phyloP scores from a whole-genome alignment of 1,140 invertebrate genomes.

The Hypsibius dujardini region DNA sequence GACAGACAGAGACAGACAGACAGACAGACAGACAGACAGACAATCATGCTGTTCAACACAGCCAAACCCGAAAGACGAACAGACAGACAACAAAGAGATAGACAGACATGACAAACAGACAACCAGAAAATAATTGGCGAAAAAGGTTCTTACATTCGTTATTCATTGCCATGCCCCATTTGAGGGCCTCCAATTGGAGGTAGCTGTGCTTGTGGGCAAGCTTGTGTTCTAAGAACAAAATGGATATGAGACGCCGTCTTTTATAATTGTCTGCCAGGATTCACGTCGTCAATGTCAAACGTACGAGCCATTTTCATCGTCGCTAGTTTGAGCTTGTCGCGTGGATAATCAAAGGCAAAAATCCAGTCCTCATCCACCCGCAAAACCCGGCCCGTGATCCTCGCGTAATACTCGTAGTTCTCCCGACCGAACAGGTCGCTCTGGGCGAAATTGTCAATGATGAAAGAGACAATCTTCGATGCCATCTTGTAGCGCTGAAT shows the following conservation, averaged over 20 bases:
- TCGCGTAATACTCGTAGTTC: slow-evolving; percentile 91
- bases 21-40: too few relatives aligned
- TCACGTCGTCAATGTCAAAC: not conserved
- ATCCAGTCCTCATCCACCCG: slow-evolving; percentile 85
- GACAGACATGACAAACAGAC: too few relatives aligned
- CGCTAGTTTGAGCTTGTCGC: slow-evolving; percentile 41
- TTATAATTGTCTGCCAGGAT: too few relatives aligned
- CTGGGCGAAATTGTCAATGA: slow-evolving; percentile 89
- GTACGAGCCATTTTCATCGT: not conserved
- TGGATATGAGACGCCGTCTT: slow-evolving; percentile 13
- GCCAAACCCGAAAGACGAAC: too few relatives aligned
- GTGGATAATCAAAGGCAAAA: slow-evolving; percentile 74
- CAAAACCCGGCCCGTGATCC: slow-evolving; percentile 73
- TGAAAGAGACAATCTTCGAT: slow-evolving; percentile 77
- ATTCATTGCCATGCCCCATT: slow-evolving; percentile 18
- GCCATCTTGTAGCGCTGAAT: slow-evolving; percentile 41
- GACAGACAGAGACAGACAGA: too few relatives aligned
- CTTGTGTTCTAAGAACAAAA: slow-evolving; percentile 22
- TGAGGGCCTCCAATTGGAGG: slow-evolving; percentile 20
- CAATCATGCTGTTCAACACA: too few relatives aligned
- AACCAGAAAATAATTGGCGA: too few relatives aligned
- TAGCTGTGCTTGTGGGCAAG: slow-evolving; percentile 20
- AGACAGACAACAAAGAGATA: too few relatives aligned
- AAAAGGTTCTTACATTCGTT: slow-evolving; percentile 15
- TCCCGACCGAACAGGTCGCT: slow-evolving; percentile 81